Percentiles rank a stretch among this genome's conserved stretches.
Evolutionary conservation across 2,113 vertebrate species (phyloP).

Genomic region (Loxodonta africana): DNA sequence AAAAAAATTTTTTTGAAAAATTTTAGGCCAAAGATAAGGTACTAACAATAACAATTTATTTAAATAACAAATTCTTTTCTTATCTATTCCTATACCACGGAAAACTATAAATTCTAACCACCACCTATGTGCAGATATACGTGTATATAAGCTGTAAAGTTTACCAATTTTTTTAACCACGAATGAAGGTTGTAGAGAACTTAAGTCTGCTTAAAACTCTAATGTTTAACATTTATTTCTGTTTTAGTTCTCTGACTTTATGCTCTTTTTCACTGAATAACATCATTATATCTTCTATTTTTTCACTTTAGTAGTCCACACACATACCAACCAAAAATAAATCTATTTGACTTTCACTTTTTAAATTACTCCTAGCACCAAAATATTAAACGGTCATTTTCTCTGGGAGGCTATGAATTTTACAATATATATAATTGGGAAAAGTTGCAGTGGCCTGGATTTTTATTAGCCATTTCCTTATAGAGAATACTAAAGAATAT

Average conservation of each 20-base stretch:
- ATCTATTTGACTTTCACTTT: constrained; percentile 50
- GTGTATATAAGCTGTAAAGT: background rate
- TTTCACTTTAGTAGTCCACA: background rate
- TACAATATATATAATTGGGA: constrained; percentile 50
- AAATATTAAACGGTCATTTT: constrained; percentile 75
- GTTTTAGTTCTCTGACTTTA: background rate
- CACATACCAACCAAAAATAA: constrained; percentile 8
- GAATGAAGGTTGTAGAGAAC: background rate
- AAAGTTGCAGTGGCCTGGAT: constrained; percentile 45
- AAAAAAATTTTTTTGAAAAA: constrained; percentile 34
- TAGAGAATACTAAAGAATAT: background rate
- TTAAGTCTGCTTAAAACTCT: background rate
- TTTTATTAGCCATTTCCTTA: constrained; percentile 56
- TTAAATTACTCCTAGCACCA: constrained; percentile 61
- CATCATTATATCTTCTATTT: constrained; percentile 27
- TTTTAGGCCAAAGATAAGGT: background rate
- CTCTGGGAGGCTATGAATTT: constrained; percentile 59
- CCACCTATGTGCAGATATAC: accelerated
- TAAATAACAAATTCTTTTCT: background rate
- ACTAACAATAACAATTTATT: background rate
- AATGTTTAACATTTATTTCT: background rate
- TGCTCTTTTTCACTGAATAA: background rate
- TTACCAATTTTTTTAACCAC: background rate
- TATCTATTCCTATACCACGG: background rate
- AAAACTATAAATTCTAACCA: background rate